Evolutionary conservation across 2,797 vertebrate species (phyloP).

Genomic region (Pipistrellus kuhlii): DNA sequence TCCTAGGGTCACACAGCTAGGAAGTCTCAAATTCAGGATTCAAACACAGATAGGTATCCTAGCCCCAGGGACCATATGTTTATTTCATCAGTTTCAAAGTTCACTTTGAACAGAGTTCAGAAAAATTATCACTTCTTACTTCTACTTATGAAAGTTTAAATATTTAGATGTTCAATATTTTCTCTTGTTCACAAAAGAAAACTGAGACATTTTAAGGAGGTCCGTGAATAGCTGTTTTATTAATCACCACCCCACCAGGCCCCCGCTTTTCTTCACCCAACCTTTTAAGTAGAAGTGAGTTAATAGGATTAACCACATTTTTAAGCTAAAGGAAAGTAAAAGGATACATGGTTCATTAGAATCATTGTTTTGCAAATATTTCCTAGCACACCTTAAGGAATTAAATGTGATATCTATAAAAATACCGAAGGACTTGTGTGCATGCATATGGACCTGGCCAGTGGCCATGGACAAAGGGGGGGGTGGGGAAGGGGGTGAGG

Average conservation of each 20-base stretch:
- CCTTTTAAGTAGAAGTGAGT: neutral
- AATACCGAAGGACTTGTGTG: neutral
- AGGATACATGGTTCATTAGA: neutral
- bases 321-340: conserved; percentile 19
- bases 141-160: conserved; percentile 21
- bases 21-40: neutral
- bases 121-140: neutral
- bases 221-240: neutral
- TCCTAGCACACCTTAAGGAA: neutral
- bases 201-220: neutral
- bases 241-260: neutral
- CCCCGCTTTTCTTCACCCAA: neutral
- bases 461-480: no score
- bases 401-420: conserved; percentile 19
- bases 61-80: neutral
- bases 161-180: conserved; percentile 22
- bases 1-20: neutral
- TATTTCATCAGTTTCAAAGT: neutral
- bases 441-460: no score
- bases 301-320: neutral
- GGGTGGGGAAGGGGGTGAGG: no score
- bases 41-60: neutral
- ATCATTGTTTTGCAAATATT: neutral
- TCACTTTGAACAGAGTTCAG: neutral
- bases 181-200: conserved; percentile 52